A percentile compares a stretch with the other conserved stretches of the same genome.
Evolutionary conservation across 2,113 vertebrate species (phyloP).

Genomic region (Ahaetulla prasina): DNA sequence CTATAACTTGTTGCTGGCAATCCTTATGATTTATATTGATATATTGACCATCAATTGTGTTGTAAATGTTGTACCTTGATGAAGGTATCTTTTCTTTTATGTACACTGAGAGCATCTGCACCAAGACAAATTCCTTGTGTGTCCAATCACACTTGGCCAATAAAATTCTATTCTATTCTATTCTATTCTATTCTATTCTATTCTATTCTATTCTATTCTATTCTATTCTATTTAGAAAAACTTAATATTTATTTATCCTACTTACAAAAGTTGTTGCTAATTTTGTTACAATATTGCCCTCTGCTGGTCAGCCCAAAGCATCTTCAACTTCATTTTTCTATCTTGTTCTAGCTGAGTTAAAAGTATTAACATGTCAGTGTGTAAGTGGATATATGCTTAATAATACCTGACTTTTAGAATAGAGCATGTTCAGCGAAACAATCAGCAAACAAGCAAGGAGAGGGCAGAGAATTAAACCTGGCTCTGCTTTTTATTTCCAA

Average conservation of each 20-base stretch:
- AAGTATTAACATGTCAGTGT: background rate
- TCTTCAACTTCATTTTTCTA: background rate
- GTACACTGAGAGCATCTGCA: too few relatives aligned
- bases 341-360: background rate
- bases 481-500: background rate
- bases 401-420: background rate
- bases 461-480: background rate
- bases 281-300: constrained; percentile 43
- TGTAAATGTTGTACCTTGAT: too few relatives aligned
- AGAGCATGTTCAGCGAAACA: background rate
- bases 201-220: too few relatives aligned
- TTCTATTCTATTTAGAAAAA: background rate
- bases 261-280: background rate
- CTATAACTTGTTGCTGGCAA: too few relatives aligned
- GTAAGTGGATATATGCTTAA: background rate
- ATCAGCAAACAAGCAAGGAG: background rate
- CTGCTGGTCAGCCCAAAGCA: constrained; percentile 31
- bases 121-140: too few relatives aligned
- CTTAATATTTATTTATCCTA: background rate
- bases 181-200: too few relatives aligned
- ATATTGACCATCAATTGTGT: too few relatives aligned
- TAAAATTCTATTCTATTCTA: too few relatives aligned
- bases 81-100: too few relatives aligned
- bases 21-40: too few relatives aligned
- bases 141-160: too few relatives aligned